Evolutionary conservation across 2,113 vertebrate species (phyloP), one percentile per base, ranked within the genome.

Genomic region (Chaenogobius annularis): DNA sequence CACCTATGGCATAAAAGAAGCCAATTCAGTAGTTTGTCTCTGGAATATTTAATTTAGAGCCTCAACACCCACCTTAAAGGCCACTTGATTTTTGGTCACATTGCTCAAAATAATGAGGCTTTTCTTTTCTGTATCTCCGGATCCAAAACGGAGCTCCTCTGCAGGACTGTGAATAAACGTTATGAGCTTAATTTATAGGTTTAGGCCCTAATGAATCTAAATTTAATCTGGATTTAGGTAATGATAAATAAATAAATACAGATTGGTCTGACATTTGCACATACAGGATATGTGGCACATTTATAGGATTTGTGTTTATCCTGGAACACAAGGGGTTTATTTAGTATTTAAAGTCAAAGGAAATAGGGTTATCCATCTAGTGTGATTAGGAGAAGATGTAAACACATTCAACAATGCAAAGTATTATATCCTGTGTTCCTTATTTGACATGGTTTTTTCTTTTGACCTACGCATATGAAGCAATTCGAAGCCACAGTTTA

Each of bases 61-160:
- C 19, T 35, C 62, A 13, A 20, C 44, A 83, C 86, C 91, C 91
- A 98, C 97, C 95, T 98, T 99, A 91, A 98, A 99, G 72, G 98
- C 97, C 82, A 99, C 95, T 70, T 93, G 83, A n/a, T 97, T 97
- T 93, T 96, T 98, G 82, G 95, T 95, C 80, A 98, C 89, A 10
- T 99, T 99, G 91, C 93, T 95, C 72, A 99, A 93, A 78, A 96
- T 90, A 88, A 99, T 96, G 82, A 98, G 92, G 83, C 96, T 94
- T 90, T 96, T 99, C 83, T 93, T 98, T 85, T 99, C 98, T 0
- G 90, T 94, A 74, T 98, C 98, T 83, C 94, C 93, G 67, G 92
- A 95, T 75, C 98, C 96, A 87, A 99, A 99, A 91, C 95, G 93
- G 0, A 99, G 91, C 81, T 99, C 98, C 85, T 99, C 98, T 23